Evolutionary conservation across 2,113 vertebrate species (phyloP).

Genomic region (Emydocephalus ijimae): DNA sequence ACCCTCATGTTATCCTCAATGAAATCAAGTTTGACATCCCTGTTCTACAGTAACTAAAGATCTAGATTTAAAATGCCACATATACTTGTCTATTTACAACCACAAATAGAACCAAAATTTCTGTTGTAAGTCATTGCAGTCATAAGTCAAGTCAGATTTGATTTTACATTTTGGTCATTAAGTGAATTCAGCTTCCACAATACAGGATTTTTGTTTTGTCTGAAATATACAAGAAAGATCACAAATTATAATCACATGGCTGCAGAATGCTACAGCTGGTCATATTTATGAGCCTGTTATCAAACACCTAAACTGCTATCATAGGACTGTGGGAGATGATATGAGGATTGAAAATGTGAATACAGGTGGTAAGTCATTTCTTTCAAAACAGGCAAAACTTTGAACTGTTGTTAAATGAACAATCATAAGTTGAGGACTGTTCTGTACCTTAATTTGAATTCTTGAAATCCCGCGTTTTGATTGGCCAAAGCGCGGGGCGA

Average conservation of each 20-base stretch:
- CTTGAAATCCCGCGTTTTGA: too few species aligned
- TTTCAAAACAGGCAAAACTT: neutral
- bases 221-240: neutral
- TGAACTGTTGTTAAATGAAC: neutral
- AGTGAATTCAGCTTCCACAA: neutral
- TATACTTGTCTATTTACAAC: neutral
- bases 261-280: neutral
- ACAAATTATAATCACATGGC: neutral
- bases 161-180: neutral
- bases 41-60: neutral
- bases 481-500: too few species aligned
- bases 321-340: neutral
- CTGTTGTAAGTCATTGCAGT: neutral
- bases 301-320: neutral
- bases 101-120: neutral
- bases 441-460: too few species aligned
- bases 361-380: neutral
- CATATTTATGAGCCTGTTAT: neutral
- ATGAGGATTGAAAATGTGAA: neutral
- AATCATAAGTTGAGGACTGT: too few species aligned
- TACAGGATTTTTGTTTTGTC: neutral
- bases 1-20: too few species aligned
- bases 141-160: neutral
- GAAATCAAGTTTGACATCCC: too few species aligned
- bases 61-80: constrained; percentile 35